Base-by-base conservation (phyloP, 2,113 vertebrate species). In the Spea bombifrons region DNA sequence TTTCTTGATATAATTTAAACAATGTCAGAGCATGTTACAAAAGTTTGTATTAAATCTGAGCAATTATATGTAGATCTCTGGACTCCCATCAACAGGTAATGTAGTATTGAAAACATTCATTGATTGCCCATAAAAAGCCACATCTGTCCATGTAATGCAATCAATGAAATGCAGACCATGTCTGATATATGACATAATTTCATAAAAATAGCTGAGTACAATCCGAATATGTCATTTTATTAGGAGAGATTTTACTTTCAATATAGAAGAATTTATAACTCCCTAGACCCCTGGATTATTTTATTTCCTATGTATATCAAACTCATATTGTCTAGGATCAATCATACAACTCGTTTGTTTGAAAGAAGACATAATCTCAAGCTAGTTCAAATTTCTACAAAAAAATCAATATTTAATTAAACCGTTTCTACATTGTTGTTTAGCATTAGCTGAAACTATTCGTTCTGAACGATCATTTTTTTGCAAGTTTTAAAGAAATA, bases 321-420 rank as follows among this genome's bases (percentile, higher is more conserved):
- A 63, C 77, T 79, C 73, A 73, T 79, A 79, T 72, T 73, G 70
- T 30, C 63, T 73, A 73, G 57, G 73, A 79, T 79, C 70, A 79
- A 73, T 79, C 77, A 73, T 79, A 79, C 50, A 73, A 50, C 70
- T 79, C 53, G 70, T 79, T 78, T 73, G 59, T 61, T 79, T 73
- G 70, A 79, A 79, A 79, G 49, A 66, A 66, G 77, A 79, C 63
- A 66, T 73, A 63, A 79, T 73, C 61, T 73, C 70, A 61, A 79
- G 48, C 8, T 61, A 73, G 70, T 73, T 79, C 77, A 66, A 66
- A 79, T 73, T 48, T 57, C 15, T 66, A 64, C 61, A 66, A 67
- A 79, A 73, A 79, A 79, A 79, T 79, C 77, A 59, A 79, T 79
- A 79, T 79, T 79, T 79, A 79, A 79, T 79, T 79, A 79, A 79